Evolutionary conservation across 1,140 invertebrate genomes (phyloP).

Genomic region (Druon quercuslanigerum): DNA sequence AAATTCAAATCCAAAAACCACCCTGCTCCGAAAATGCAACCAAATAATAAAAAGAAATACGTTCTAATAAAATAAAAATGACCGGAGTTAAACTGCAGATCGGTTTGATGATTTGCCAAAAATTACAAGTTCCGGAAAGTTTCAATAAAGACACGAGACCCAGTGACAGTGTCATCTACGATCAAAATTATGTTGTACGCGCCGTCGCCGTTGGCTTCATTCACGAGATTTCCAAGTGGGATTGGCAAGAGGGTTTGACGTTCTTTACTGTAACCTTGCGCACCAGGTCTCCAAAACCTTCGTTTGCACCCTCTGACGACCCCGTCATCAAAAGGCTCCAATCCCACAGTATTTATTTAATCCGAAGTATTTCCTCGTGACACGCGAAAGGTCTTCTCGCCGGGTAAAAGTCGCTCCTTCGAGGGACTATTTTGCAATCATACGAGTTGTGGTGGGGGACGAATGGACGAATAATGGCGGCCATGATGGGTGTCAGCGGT

Average conservation of each 20-base stretch:
- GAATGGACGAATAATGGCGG: constrained; percentile 57
- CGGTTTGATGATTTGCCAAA: constrained; percentile 13
- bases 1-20: too few species aligned
- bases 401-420: background rate
- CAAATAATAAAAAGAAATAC: background rate
- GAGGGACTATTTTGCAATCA: constrained; percentile 25
- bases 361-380: background rate
- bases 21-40: too few species aligned
- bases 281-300: background rate
- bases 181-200: constrained; percentile 3
- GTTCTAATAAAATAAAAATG: background rate
- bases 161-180: background rate
- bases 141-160: constrained; percentile 3
- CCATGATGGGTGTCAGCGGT: constrained; percentile 75
- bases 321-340: background rate
- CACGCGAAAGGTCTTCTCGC: background rate
- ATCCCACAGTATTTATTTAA: background rate
- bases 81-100: background rate
- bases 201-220: constrained; percentile 28
- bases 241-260: background rate
- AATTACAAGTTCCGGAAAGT: background rate
- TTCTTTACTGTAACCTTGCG: constrained; percentile 15
- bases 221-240: constrained; percentile 1
- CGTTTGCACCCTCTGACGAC: background rate
- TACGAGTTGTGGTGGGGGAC: constrained; percentile 7